Conservation (phyloP, 1,140 invertebrate species). For the Apis dorsata region DNA sequence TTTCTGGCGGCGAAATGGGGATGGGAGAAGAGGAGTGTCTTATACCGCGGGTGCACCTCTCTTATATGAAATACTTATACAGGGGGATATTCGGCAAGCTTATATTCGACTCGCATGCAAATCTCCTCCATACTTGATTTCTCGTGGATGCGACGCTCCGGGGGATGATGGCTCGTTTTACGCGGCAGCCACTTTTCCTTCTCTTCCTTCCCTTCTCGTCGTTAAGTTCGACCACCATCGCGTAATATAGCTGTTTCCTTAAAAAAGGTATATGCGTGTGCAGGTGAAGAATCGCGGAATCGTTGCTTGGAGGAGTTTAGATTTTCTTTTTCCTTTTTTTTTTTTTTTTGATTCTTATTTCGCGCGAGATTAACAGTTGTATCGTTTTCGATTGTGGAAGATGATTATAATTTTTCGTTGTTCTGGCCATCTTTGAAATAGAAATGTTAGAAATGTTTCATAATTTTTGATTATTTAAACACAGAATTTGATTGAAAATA, state of each 20-base stretch:
- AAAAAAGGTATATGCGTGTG: background rate
- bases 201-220: slow-evolving; percentile 23
- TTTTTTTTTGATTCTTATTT: background rate
- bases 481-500: too few relatives aligned
- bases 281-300: background rate
- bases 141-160: slow-evolving; percentile 70
- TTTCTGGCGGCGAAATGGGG: slow-evolving; percentile 67
- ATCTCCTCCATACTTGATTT: slow-evolving; percentile 78
- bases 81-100: slow-evolving; percentile 73
- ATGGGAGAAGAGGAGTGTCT: slow-evolving; percentile 68
- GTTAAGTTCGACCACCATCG: slow-evolving; percentile 30
- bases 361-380: background rate
- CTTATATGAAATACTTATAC: slow-evolving; percentile 77
- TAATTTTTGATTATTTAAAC: too few relatives aligned
- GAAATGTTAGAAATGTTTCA: too few relatives aligned
- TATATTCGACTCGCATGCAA: slow-evolving; percentile 78
- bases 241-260: slow-evolving; percentile 14
- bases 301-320: background rate
- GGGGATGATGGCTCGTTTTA: slow-evolving; percentile 63
- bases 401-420: too few relatives aligned
- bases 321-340: background rate
- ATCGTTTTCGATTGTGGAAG: too few relatives aligned
- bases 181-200: slow-evolving; percentile 53
- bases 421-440: too few relatives aligned
- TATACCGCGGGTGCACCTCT: slow-evolving; percentile 68